Percentiles rank a stretch among this genome's conserved stretches.
Conservation (phyloP, 2,113 vertebrate species). For the Syrmaticus mikado region DNA sequence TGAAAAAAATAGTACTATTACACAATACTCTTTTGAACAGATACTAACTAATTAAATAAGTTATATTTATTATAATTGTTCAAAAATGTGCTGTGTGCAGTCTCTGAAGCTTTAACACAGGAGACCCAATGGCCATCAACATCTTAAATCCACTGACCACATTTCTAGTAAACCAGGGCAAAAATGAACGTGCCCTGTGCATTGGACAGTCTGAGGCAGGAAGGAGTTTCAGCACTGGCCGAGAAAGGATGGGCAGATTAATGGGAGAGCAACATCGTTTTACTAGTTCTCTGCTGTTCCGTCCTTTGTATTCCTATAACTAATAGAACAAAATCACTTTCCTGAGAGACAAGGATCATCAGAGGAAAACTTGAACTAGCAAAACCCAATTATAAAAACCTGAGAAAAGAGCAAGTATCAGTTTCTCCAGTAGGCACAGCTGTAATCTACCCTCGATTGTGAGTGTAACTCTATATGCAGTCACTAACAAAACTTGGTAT, state of each 20-base stretch:
- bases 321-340: not conserved
- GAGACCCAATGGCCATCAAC: not conserved
- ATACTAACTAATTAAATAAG: not conserved
- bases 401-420: not conserved
- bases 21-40: not conserved
- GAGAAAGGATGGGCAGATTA: not conserved
- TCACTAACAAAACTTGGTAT: not conserved
- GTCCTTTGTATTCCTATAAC: not conserved
- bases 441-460: not conserved
- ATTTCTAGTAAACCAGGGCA: not conserved
- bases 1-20: not conserved
- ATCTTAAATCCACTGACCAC: not conserved
- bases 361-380: not conserved
- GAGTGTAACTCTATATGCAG: not conserved
- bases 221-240: not conserved
- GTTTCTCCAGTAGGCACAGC: not conserved
- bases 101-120: not conserved
- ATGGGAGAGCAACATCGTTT: not conserved
- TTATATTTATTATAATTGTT: not conserved
- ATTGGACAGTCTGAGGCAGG: not conserved
- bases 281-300: not conserved
- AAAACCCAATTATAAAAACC: not conserved
- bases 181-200: not conserved
- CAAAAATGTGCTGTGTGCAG: not conserved
- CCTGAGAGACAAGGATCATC: not conserved